Percentiles rank a stretch among this genome's conserved stretches.
Conservation (phyloP, 1,140 invertebrate species). For the Prorops nasuta region DNA sequence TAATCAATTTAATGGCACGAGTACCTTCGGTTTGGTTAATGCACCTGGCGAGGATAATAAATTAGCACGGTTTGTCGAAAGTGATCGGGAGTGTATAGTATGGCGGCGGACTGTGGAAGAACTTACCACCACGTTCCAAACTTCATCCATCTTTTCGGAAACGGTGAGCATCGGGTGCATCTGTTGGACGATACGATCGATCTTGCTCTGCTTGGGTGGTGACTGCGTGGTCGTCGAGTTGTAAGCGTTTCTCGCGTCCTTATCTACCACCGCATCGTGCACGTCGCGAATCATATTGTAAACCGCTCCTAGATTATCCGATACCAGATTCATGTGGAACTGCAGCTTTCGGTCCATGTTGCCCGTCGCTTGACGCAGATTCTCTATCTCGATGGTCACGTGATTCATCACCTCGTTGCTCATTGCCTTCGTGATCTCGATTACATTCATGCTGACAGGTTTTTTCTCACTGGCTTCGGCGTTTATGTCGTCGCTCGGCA, state of each 20-base stretch:
- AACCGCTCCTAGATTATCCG: conserved; percentile 75
- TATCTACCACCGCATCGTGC: conserved; percentile 75
- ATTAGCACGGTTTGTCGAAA: no score
- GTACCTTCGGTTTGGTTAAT: no score
- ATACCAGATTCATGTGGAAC: conserved; percentile 80
- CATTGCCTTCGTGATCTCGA: conserved; percentile 76
- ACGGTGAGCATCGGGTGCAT: conserved; percentile 81
- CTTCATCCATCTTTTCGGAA: conserved; percentile 85
- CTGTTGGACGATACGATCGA: conserved; percentile 73
- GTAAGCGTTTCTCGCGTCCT: conserved; percentile 46
- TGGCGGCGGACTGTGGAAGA: no score
- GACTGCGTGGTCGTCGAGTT: conserved; percentile 57
- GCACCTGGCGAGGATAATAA: no score
- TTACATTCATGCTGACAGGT: conserved; percentile 74
- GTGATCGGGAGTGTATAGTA: no score
- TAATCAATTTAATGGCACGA: no score
- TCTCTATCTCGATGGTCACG: conserved; percentile 72
- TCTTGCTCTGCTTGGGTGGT: conserved; percentile 67
- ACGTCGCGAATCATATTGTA: conserved; percentile 76
- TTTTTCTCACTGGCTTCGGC: conserved; percentile 83
- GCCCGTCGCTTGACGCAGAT: conserved; percentile 70
- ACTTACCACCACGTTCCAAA: conserved; percentile 77
- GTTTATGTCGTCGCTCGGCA: conserved; percentile 77
- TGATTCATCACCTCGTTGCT: conserved; percentile 75
- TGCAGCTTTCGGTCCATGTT: conserved; percentile 79